Percentiles rank a stretch among this genome's conserved stretches.
phyloP scores from a whole-genome alignment of 92 coral and sea anemone genomes.

The Zoanthus sociatus region DNA sequence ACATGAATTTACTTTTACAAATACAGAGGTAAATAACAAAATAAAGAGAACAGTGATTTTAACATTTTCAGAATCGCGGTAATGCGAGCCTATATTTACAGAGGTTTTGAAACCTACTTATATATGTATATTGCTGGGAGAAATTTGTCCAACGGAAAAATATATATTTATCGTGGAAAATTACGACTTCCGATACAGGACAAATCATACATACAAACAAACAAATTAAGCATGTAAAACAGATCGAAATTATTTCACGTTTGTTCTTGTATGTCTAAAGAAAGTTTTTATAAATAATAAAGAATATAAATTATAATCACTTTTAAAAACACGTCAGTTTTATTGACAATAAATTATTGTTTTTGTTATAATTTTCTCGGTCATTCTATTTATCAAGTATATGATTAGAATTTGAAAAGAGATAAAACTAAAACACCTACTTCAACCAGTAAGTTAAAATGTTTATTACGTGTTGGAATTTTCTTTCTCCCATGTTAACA shows the following conservation, averaged over 20 bases:
- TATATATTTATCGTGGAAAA: background rate
- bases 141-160: background rate
- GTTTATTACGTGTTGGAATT: background rate
- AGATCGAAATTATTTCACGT: background rate
- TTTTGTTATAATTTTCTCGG: background rate
- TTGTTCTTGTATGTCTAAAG: background rate
- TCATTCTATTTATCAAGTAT: background rate
- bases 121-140: background rate
- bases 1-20: too few species aligned
- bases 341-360: background rate
- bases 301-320: background rate
- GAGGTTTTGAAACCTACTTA: background rate
- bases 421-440: background rate
- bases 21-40: too few species aligned
- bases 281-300: background rate
- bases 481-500: background rate
- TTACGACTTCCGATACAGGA: background rate
- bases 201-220: background rate
- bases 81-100: background rate
- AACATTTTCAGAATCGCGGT: background rate
- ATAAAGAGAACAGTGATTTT: background rate
- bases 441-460: background rate
- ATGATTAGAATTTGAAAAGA: background rate
- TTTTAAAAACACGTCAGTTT: background rate
- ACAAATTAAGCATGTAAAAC: background rate